These are phyloP conservation scores for Helicolenus hilgendorfi DNA, from an alignment of 2,797 vertebrate genomes.

Conservation along the genomic window DNA sequence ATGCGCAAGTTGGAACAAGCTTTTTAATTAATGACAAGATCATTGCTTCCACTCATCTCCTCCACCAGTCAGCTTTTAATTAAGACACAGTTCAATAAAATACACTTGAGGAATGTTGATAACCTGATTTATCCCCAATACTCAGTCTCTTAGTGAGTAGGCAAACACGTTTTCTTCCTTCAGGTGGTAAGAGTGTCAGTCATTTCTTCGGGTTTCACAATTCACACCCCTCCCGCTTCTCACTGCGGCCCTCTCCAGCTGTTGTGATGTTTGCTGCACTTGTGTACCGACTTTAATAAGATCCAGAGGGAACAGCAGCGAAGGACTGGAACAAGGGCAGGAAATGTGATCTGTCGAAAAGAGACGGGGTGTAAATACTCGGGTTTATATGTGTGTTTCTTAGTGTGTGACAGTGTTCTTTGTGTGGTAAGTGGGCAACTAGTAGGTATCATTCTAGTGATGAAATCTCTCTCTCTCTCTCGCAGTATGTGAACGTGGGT, in stretches of 20 bases:
- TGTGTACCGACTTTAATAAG: conserved; percentile 48
- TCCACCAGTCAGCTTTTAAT: not conserved
- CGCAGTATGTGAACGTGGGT: no score
- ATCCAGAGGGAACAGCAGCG: conserved; percentile 31
- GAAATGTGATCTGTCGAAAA: not conserved
- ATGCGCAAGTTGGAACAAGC: not conserved
- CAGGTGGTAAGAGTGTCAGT: not conserved
- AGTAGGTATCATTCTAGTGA: not conserved
- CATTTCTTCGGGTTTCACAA: not conserved
- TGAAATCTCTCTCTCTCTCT: not conserved
- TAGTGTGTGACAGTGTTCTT: not conserved
- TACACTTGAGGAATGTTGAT: not conserved
- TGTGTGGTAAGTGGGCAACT: not conserved
- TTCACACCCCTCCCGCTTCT: not conserved
- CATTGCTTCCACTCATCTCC: not conserved
- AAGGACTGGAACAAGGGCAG: not conserved
- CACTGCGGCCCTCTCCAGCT: conserved; percentile 30
- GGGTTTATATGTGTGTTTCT: not conserved
- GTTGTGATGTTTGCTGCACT: conserved; percentile 21
- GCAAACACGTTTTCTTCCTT: not conserved
- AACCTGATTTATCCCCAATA: not conserved
- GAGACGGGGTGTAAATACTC: not conserved
- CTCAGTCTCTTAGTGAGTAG: not conserved
- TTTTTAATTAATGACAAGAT: not conserved
- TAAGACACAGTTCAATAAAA: not conserved